Percentiles rank a stretch among this genome's conserved stretches.
Conservation (phyloP, 92 coral and sea anemone genomes). For the Phenganax stokvisi region DNA sequence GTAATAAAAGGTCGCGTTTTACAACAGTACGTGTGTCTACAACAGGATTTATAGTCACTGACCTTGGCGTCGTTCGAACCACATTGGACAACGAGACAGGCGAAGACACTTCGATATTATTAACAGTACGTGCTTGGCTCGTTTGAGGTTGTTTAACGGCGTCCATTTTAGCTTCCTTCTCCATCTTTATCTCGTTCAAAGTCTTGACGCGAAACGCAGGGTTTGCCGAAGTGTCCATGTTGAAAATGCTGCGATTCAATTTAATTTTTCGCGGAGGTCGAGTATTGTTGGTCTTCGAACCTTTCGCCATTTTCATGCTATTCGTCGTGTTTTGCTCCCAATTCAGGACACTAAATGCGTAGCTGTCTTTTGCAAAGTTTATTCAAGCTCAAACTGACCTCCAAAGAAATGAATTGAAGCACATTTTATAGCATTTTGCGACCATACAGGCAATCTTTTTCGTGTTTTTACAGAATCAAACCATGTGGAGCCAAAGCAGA, state of each 20-base stretch:
- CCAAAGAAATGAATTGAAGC: too few relatives aligned
- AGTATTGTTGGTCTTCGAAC: background rate
- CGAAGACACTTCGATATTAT: background rate
- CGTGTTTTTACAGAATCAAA: too few relatives aligned
- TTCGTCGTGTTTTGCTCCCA: too few relatives aligned
- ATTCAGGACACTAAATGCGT: too few relatives aligned
- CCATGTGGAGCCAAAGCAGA: too few relatives aligned
- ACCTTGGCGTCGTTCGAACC: background rate
- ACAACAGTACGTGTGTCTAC: slow-evolving; percentile 17
- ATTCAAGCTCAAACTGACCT: too few relatives aligned
- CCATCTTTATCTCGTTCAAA: slow-evolving; percentile 21
- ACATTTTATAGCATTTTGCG: too few relatives aligned
- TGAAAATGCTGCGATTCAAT: slow-evolving; percentile 27
- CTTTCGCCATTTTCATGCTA: slow-evolving; percentile 14
- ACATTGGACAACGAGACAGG: background rate
- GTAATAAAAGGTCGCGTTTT: slow-evolving; percentile 5
- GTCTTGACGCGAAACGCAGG: slow-evolving; percentile 30
- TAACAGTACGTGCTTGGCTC: slow-evolving; percentile 1
- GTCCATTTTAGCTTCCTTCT: background rate
- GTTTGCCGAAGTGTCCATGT: slow-evolving; percentile 8
- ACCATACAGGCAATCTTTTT: too few relatives aligned
- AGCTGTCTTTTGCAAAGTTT: too few relatives aligned
- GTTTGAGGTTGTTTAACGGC: background rate
- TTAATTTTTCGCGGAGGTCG: slow-evolving; percentile 36
- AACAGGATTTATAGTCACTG: background rate